Evolutionary conservation across 1,140 invertebrate species (phyloP), one percentile per base, ranked within the genome.

Genomic region (Atopsyche davidsoni): DNA sequence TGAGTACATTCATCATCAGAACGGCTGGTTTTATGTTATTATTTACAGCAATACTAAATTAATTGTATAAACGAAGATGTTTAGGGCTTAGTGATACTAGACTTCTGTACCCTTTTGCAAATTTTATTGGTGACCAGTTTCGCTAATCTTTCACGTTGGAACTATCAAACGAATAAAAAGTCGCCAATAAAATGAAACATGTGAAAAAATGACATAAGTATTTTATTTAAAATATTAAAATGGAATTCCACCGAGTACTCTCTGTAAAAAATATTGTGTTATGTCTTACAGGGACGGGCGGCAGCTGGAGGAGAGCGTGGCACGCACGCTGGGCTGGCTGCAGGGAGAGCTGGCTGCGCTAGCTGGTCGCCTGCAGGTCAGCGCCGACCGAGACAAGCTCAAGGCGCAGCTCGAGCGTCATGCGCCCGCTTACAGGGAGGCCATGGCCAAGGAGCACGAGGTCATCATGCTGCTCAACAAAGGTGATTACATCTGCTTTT

Each of bases 381-480:
- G 92, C 2, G 93, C 92, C 13, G 87, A 94, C 63, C 74, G 79
- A 32, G 83, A 87, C 44, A 79, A 86, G 43, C 73, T 97, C 2
- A 85, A 87, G 58, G 83, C 90, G 62, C 93, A 96, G 73, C 74
- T 93, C 24, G 82, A 86, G 55, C 81, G 88, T 43, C 91, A 94
- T 64, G 90, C 93, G 69, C 89, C 89, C 1, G 77, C 92, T 13
- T 94, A 95, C 63, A 77, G 87, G 49, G 88, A 93, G 60, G 86
- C 94, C 1, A 84, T 92, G 71, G 79, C 83, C 42, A 85, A 91
- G 53, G 92, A 96, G 63, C 91, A 95, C 60, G 92, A 96, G 73
- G 83, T 96, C 0, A 92, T 94, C 52, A 92, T 95, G 87, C 74
- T 96, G 2, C 68, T 96, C 14, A 92, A 95, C 61, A 95, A 94